These are phyloP conservation scores for Ophioninae sp. DNA, from an alignment of 2,888 invertebrate genomes.

Conservation along the genomic window DNA sequence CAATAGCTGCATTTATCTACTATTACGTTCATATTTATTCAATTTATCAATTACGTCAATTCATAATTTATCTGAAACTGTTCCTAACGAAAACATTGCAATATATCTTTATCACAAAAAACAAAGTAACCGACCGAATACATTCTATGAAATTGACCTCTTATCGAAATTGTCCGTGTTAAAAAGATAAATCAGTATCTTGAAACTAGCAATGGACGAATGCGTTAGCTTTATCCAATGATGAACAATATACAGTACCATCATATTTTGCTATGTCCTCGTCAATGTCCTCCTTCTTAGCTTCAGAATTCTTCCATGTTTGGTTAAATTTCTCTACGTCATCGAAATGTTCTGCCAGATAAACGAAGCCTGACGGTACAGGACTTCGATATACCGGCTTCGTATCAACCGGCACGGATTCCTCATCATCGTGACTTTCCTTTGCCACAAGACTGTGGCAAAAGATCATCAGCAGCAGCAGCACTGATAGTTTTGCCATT, in stretches of 20 bases:
- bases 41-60: too few relatives aligned
- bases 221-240: not conserved
- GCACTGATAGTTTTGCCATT: conserved; percentile 71
- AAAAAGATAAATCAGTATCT: too few relatives aligned
- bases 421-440: conserved; percentile 66
- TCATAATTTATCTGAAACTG: too few relatives aligned
- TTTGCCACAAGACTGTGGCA: conserved; percentile 63
- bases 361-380: conserved; percentile 83
- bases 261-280: conserved; percentile 97
- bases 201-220: not conserved
- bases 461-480: conserved; percentile 65
- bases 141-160: too few relatives aligned
- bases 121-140: too few relatives aligned
- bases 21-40: too few relatives aligned
- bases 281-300: conserved; percentile 94
- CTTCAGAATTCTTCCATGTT: conserved; percentile 93
- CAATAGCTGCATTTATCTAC: too few relatives aligned
- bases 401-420: conserved; percentile 55
- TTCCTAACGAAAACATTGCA: too few relatives aligned
- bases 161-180: too few relatives aligned
- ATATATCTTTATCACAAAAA: too few relatives aligned
- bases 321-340: conserved; percentile 87
- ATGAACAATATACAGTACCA: conserved; percentile 82
- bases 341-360: conserved; percentile 94
- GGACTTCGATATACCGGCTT: conserved; percentile 87